Conservation (phyloP, 2,113 vertebrate genomes). For the Hiodon tergisus region DNA sequence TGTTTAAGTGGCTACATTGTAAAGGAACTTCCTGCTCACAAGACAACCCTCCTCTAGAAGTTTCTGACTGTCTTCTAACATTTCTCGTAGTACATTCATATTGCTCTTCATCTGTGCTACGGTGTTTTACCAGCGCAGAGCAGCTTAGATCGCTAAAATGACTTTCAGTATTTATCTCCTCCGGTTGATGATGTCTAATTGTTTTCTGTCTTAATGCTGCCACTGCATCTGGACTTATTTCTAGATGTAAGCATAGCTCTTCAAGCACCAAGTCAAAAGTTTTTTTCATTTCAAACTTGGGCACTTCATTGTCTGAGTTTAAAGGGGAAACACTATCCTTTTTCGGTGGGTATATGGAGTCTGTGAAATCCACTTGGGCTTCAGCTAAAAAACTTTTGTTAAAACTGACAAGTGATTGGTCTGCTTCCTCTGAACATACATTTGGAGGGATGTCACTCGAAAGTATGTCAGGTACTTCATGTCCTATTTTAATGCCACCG, state of each 20-base stretch:
- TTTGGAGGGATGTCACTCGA: constrained; percentile 21
- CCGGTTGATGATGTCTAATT: not conserved
- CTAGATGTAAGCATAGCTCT: constrained; percentile 72
- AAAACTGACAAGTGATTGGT: constrained; percentile 9
- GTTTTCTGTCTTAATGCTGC: constrained; percentile 24
- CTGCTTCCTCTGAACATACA: constrained; percentile 12
- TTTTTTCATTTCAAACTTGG: constrained; percentile 66
- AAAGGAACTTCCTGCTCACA: constrained; percentile 55
- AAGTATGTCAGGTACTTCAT: constrained; percentile 15
- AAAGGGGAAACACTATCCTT: constrained; percentile 41
- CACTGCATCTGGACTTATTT: constrained; percentile 63
- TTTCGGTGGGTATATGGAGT: not conserved
- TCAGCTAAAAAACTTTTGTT: constrained; percentile 10
- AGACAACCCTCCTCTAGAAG: constrained; percentile 23
- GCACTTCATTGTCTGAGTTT: constrained; percentile 37
- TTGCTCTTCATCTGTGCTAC: constrained; percentile 15
- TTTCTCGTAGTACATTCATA: constrained; percentile 21
- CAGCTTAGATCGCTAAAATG: constrained; percentile 18
- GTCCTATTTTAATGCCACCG: not conserved
- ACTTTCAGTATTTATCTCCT: not conserved
- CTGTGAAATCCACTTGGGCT: not conserved
- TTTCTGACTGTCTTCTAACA: constrained; percentile 31
- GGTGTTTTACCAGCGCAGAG: constrained; percentile 10
- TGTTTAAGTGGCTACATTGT: constrained; percentile 19
- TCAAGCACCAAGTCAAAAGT: constrained; percentile 73